Base-by-base conservation (phyloP, 2,113 vertebrate species). In the Embiotoca jacksoni region DNA sequence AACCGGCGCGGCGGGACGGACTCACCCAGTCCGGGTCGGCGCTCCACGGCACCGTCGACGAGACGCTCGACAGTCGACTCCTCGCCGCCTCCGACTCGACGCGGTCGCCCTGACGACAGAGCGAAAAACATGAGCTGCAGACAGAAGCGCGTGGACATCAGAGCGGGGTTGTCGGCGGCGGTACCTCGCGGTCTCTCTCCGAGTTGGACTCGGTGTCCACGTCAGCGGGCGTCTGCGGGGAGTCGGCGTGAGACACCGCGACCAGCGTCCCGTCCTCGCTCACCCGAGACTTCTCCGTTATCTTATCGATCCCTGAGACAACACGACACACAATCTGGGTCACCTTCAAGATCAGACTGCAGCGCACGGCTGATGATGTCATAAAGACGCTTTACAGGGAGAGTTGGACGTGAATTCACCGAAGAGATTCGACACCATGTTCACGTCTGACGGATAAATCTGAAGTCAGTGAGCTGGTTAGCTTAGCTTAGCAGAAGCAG, bases 211-310 rank as follows among this genome's bases (percentile, higher is more conserved):
- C 95, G 0, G 94, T 82, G 53, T 95, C 92, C 76, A 75, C 64
- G 36, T 95, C 95, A 0, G 62, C 52, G 0, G 88, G 50, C 23
- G 77, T 82, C 66, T 85, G 89, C 0, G 88, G 83, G 57, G 91
- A 50, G n/a, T 93, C 92, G 0, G 35, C 57, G 0, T 88, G 91
- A 35, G 96, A 94, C 67, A 98, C 59, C 0, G 95, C 87, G 0
- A 96, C 76, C 95, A 98, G 90, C 3, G 97, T 98, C 0, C 97
- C 98, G 2, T 99, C 97, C 75, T 96, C 95, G 0, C 96, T 96
- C 30, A 98, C 96, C 93, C 96, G 97, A 0, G 97, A 95, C 93
- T 96, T 98, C 92, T 98, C 97, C 0, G 97, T 99, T 53, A 99
- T 95, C 81, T 98, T 98, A 91, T 98, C 97, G 2, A 99, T 97